Conservation (phyloP, 53 echinoderm and acorn worm species). For the Stichopus horrens region DNA sequence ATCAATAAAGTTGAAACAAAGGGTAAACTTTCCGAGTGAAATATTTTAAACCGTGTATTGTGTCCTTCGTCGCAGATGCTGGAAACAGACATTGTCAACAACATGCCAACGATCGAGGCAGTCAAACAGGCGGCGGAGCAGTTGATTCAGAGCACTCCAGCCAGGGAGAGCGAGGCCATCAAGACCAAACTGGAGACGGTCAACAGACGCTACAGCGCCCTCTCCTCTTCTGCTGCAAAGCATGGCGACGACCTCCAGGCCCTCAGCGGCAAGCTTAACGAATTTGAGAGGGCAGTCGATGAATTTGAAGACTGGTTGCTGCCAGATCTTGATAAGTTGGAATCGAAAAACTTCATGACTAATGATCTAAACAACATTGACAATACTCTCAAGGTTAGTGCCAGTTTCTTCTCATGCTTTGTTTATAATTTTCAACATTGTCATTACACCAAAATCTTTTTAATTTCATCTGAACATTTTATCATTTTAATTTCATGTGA, state of each 20-base stretch:
- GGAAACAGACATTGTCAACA: conserved; percentile 87
- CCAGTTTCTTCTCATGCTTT: background rate
- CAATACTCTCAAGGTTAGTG: conserved; percentile 72
- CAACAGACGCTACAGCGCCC: conserved; percentile 73
- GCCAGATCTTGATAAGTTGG: conserved; percentile 83
- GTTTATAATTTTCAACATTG: no score
- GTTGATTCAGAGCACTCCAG: conserved; percentile 71
- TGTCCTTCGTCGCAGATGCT: conserved; percentile 59
- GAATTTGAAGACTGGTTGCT: conserved; percentile 93
- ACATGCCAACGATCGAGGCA: conserved; percentile 80
- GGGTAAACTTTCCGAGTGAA: no score
- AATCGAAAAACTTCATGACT: conserved; percentile 73
- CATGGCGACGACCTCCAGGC: conserved; percentile 69
- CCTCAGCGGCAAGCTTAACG: conserved; percentile 70
- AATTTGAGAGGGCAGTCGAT: conserved; percentile 87
- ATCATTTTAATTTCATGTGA: no score
- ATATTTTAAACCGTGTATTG: background rate
- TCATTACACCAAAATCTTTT: no score
- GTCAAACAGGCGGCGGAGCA: conserved; percentile 76
- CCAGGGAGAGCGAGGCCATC: conserved; percentile 65
- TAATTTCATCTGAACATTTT: no score
- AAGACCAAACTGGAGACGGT: conserved; percentile 79
- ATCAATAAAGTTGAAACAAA: no score
- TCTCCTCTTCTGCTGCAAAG: conserved; percentile 58
- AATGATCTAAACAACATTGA: conserved; percentile 72